Evolutionary conservation across 2,888 invertebrate genomes (phyloP).

Genomic region (Zygaena filipendulae): DNA sequence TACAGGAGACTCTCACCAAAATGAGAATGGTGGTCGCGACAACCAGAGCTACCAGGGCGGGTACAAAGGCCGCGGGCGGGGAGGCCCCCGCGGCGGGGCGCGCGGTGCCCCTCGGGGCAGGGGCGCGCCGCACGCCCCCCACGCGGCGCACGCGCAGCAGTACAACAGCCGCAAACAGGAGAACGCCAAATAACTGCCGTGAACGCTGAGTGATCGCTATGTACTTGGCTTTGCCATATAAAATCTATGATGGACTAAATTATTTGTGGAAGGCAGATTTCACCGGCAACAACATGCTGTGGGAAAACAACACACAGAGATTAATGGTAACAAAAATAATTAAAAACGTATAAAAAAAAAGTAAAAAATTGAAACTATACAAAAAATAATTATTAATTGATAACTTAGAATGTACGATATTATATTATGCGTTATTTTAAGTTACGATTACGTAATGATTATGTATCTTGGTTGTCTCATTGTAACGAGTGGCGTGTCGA

Average conservation of each 20-base stretch:
- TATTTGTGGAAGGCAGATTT: constrained; percentile 75
- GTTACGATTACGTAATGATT: constrained; percentile 61
- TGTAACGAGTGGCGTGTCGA: no score
- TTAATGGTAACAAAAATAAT: constrained; percentile 55
- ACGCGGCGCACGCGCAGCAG: constrained; percentile 28
- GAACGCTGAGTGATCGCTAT: constrained; percentile 19
- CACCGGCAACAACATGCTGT: constrained; percentile 74
- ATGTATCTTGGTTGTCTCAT: no score
- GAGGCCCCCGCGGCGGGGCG: constrained; percentile 30
- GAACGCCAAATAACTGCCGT: constrained; percentile 32
- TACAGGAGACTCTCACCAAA: constrained; percentile 46
- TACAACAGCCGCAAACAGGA: constrained; percentile 52
- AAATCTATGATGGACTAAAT: constrained; percentile 48
- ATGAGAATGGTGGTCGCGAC: constrained; percentile 60
- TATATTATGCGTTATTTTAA: constrained; percentile 65
- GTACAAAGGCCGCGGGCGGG: constrained; percentile 66
- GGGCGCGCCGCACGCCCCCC: constrained; percentile 25
- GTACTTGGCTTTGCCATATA: constrained; percentile 23
- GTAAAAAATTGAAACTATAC: constrained; percentile 66
- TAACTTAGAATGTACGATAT: constrained; percentile 66
- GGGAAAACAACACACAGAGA: constrained; percentile 68
- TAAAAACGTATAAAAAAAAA: constrained; percentile 64
- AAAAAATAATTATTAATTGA: constrained; percentile 67
- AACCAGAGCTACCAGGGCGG: constrained; percentile 65
- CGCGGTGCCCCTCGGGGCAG: constrained; percentile 36